phyloP scores from a whole-genome alignment of 2,113 vertebrate genomes.

The Sciurus niger region DNA sequence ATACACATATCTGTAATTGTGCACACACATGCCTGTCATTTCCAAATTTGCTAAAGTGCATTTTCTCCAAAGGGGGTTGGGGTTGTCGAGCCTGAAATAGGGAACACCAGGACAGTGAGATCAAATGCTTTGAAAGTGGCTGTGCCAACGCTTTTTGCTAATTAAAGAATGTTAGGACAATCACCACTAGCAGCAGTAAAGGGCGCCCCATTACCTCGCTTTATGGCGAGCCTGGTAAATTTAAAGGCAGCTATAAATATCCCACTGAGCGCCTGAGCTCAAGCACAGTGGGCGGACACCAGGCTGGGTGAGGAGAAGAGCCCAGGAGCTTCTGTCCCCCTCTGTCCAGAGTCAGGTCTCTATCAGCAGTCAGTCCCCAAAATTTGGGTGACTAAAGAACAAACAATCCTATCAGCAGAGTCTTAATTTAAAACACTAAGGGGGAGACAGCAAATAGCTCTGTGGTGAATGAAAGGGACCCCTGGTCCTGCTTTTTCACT shows the following conservation, averaged over 20 bases:
- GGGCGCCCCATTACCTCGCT: slow-evolving; percentile 77
- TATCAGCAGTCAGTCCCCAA: slow-evolving; percentile 21
- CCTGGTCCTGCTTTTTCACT: neutral
- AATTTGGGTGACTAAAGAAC: slow-evolving; percentile 47
- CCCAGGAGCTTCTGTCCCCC: neutral
- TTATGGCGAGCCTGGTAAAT: slow-evolving; percentile 75
- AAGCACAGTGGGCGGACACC: neutral
- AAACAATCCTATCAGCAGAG: slow-evolving; percentile 40
- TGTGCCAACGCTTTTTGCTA: slow-evolving; percentile 81
- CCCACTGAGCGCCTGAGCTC: slow-evolving; percentile 65
- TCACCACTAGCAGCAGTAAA: slow-evolving; percentile 80
- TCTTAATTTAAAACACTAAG: slow-evolving; percentile 35
- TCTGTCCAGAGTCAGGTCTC: slow-evolving; percentile 30
- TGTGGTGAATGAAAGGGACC: neutral
- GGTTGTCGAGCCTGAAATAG: slow-evolving; percentile 68
- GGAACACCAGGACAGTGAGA: slow-evolving; percentile 71
- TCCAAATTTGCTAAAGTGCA: slow-evolving; percentile 68
- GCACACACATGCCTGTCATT: neutral
- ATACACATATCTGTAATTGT: neutral
- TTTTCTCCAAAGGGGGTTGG: slow-evolving; percentile 72
- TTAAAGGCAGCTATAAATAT: slow-evolving; percentile 80
- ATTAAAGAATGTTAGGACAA: slow-evolving; percentile 83
- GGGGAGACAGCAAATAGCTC: neutral
- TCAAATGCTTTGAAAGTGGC: slow-evolving; percentile 73
- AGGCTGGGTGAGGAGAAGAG: neutral